Evolutionary conservation across 64 coral and sea anemone species (phyloP).

Genomic region (Dendronephthya gigantea): DNA sequence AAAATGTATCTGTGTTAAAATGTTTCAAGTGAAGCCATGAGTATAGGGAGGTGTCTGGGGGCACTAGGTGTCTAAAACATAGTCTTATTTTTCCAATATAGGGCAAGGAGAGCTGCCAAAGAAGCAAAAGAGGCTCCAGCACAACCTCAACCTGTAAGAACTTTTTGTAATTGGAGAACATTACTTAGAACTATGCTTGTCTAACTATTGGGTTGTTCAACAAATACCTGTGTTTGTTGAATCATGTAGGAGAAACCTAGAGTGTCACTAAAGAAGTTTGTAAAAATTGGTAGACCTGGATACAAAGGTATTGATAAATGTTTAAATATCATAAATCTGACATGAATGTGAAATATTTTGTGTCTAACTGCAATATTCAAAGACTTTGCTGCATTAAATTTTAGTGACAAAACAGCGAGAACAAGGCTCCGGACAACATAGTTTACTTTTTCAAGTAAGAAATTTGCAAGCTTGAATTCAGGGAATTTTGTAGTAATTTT

Average conservation of each 20-base stretch:
- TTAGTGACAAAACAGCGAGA: conserved; percentile 86
- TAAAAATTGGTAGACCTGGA: conserved; percentile 93
- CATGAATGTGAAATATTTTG: too few species aligned
- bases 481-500: too few species aligned
- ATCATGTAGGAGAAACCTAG: conserved; percentile 85
- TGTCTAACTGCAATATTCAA: neutral
- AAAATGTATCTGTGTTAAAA: too few species aligned
- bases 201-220: too few species aligned
- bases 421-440: conserved; percentile 70
- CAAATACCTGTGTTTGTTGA: conserved; percentile 77
- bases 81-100: neutral
- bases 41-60: too few species aligned
- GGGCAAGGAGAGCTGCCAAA: conserved; percentile 86
- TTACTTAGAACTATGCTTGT: neutral
- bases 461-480: too few species aligned
- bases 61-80: too few species aligned
- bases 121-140: conserved; percentile 80
- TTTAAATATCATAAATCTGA: too few species aligned
- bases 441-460: conserved; percentile 68
- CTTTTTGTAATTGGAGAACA: neutral
- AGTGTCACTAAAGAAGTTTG: conserved; percentile 98
- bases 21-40: too few species aligned
- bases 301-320: conserved; percentile 95
- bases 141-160: conserved; percentile 3
- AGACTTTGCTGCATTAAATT: neutral